phyloP scores from a whole-genome alignment of 2,113 vertebrate species.

The Hippocampus barbouri region DNA sequence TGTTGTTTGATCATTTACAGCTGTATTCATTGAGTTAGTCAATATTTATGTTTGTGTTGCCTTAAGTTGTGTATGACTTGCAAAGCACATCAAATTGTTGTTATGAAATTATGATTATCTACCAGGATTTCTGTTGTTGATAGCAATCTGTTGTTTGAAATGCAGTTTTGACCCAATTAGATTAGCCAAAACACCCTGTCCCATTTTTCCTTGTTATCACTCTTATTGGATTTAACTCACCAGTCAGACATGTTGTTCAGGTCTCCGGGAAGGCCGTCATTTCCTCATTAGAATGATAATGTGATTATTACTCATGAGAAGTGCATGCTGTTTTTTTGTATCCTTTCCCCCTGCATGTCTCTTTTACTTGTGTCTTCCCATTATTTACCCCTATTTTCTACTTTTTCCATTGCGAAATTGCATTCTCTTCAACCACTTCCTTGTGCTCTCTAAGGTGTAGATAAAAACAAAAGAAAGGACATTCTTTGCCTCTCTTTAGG shows the following conservation, averaged over 20 bases:
- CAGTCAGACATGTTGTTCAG: conserved; percentile 43
- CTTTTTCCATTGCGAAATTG: not conserved
- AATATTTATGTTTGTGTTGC: not conserved
- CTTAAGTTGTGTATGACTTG: not conserved
- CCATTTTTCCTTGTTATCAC: conserved; percentile 53
- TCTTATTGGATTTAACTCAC: conserved; percentile 54
- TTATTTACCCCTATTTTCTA: conserved; percentile 12
- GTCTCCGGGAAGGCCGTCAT: conserved; percentile 49
- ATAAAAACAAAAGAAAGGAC: conserved; percentile 48
- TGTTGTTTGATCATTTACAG: not conserved
- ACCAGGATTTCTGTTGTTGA: conserved; percentile 18
- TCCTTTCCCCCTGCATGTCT: conserved; percentile 4
- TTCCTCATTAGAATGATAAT: conserved; percentile 67
- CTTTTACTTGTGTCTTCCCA: conserved; percentile 18
- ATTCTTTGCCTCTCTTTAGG: conserved; percentile 38
- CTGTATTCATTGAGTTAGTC: not conserved
- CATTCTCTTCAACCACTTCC: conserved; percentile 2
- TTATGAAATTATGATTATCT: conserved; percentile 6
- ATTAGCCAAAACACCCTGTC: conserved; percentile 47
- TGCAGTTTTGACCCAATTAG: conserved; percentile 37
- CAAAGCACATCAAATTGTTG: conserved; percentile 1
- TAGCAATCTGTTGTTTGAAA: conserved; percentile 17
- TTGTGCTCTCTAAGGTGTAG: conserved; percentile 34
- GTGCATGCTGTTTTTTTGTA: conserved; percentile 45
- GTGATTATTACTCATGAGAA: conserved; percentile 53